Evolutionary conservation across 2,797 vertebrate species (phyloP).

Genomic region (Enoplosus armatus): DNA sequence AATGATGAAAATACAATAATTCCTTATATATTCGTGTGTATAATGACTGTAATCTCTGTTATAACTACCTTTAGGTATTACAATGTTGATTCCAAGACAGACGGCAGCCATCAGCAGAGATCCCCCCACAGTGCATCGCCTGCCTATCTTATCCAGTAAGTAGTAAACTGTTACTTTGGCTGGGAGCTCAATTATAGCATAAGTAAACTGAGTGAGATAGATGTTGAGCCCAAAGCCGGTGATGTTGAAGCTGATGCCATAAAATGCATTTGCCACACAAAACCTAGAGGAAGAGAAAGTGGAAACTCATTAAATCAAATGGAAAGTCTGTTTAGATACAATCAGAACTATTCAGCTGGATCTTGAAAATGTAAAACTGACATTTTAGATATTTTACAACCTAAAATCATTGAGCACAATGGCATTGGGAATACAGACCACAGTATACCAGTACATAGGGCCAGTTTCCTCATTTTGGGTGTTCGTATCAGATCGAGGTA

Average conservation of each 20-base stretch:
- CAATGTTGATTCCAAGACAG: slow-evolving; percentile 81
- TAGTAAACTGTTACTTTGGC: slow-evolving; percentile 86
- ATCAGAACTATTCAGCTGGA: not conserved
- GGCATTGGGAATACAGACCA: slow-evolving; percentile 82
- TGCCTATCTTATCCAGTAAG: slow-evolving; percentile 86
- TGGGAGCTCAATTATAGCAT: slow-evolving; percentile 88
- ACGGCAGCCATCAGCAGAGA: slow-evolving; percentile 73
- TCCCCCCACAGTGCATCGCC: slow-evolving; percentile 81
- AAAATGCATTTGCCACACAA: slow-evolving; percentile 88
- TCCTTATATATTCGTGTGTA: not conserved
- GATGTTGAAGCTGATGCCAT: slow-evolving; percentile 91
- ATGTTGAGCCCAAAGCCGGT: slow-evolving; percentile 88
- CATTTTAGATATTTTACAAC: not conserved
- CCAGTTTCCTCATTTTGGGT: slow-evolving; percentile 87
- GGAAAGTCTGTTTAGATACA: not conserved
- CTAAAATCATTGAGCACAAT: not conserved
- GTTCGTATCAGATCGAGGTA: slow-evolving; percentile 90
- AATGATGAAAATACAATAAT: not conserved
- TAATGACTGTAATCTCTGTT: not conserved
- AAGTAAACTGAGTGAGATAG: slow-evolving; percentile 91
- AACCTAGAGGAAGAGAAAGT: slow-evolving; percentile 83
- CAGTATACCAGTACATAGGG: slow-evolving; percentile 84
- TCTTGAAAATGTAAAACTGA: not conserved
- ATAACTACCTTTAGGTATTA: slow-evolving; percentile 80
- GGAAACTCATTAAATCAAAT: not conserved